A percentile compares a stretch with the other conserved stretches of the same genome.
phyloP scores from a whole-genome alignment of 2,888 invertebrate species.

The Embidobia sp. region DNA sequence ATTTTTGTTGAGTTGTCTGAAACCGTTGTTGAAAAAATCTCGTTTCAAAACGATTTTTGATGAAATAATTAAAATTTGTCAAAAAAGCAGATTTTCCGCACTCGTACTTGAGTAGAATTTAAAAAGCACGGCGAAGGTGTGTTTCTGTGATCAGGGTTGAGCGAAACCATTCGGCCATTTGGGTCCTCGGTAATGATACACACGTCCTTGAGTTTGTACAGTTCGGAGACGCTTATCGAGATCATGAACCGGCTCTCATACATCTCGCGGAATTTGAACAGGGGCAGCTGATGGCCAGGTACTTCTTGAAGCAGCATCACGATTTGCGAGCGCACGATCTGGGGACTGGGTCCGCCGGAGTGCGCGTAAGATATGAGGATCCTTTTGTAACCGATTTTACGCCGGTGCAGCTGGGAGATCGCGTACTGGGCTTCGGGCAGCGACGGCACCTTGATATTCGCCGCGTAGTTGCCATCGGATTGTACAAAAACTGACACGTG shows the following conservation, averaged over 20 bases:
- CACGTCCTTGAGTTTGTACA: constrained; percentile 89
- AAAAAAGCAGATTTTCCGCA: not conserved
- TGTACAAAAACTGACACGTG: constrained; percentile 85
- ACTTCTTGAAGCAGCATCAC: constrained; percentile 89
- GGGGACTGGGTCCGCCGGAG: constrained; percentile 85
- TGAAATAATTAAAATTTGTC: too few species aligned
- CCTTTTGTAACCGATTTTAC: constrained; percentile 90
- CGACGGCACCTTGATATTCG: constrained; percentile 87
- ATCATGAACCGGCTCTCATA: constrained; percentile 91
- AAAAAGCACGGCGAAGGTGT: constrained; percentile 83
- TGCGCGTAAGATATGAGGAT: constrained; percentile 89
- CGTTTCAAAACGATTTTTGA: too few species aligned
- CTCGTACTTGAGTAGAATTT: constrained; percentile 74
- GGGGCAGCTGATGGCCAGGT: constrained; percentile 87
- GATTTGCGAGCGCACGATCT: constrained; percentile 87
- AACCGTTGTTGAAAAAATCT: too few species aligned
- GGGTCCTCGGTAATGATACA: constrained; percentile 88
- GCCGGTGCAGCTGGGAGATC: constrained; percentile 92
- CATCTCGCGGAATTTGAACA: constrained; percentile 91
- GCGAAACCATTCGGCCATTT: constrained; percentile 87
- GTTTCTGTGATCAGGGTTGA: constrained; percentile 85
- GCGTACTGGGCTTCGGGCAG: constrained; percentile 88
- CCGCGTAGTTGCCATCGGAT: constrained; percentile 87
- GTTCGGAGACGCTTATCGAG: constrained; percentile 87
- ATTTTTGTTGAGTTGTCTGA: too few species aligned